Conservation (phyloP, 2,888 invertebrate species). For the Ferrisia virgata region DNA sequence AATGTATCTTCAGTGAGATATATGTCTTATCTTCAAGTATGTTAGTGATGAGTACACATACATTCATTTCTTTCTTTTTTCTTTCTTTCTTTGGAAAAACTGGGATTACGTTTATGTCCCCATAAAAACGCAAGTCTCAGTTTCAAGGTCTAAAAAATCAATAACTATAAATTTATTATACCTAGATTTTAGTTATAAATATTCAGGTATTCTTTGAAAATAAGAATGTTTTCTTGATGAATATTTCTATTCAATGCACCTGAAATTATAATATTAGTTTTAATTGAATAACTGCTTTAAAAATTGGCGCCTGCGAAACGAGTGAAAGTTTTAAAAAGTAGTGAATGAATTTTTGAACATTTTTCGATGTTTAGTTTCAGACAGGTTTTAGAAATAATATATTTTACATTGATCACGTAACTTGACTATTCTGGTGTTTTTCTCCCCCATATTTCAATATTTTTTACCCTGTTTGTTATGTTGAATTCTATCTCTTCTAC, state of each 20-base stretch:
- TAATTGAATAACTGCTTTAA: too few relatives aligned
- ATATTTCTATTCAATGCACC: not conserved
- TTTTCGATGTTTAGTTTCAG: too few relatives aligned
- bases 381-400: too few relatives aligned
- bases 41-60: not conserved
- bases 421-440: too few relatives aligned
- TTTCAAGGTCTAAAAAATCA: not conserved
- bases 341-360: too few relatives aligned
- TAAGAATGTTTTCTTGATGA: not conserved
- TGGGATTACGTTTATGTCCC: not conserved
- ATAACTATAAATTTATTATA: not conserved
- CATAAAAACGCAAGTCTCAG: not conserved
- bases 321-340: too few relatives aligned
- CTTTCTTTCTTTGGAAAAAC: not conserved
- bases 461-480: not conserved
- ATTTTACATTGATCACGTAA: not conserved
- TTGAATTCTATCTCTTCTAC: not conserved
- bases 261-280: too few relatives aligned
- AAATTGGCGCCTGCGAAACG: too few relatives aligned
- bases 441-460: too few relatives aligned
- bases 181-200: not conserved
- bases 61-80: too few relatives aligned
- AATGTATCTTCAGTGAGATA: too few relatives aligned
- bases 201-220: not conserved
- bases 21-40: too few relatives aligned